These are phyloP conservation scores for Tringa solitaria DNA, from an alignment of 2,113 vertebrate genomes.

Conservation along the genomic window DNA sequence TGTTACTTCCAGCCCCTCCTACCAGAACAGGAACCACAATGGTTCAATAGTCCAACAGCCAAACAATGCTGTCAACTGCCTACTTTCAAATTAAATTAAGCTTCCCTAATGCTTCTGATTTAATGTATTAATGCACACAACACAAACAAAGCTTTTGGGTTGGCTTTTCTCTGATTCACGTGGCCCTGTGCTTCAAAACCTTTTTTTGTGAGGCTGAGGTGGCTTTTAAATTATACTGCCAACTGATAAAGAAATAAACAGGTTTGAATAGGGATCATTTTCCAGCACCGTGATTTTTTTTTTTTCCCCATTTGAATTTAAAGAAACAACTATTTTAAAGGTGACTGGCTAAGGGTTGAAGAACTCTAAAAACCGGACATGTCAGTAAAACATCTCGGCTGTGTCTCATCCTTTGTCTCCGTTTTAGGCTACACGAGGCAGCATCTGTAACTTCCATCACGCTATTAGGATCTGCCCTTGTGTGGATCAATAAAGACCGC, in stretches of 20 bases:
- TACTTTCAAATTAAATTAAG: slow-evolving; percentile 4
- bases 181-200: not conserved
- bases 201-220: not conserved
- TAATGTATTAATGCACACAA: not conserved
- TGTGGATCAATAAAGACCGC: slow-evolving; percentile 55
- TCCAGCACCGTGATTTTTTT: not conserved
- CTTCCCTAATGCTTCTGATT: not conserved
- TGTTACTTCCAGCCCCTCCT: not conserved
- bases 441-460: not conserved
- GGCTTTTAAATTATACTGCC: not conserved
- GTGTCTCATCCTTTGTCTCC: not conserved
- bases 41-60: not conserved
- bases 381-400: not conserved
- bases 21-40: not conserved
- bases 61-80: not conserved
- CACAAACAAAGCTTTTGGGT: not conserved
- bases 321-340: not conserved
- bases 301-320: not conserved
- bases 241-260: not conserved
- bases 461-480: not conserved
- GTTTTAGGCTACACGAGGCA: not conserved
- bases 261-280: not conserved
- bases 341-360: not conserved
- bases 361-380: not conserved
- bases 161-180: not conserved